Evolutionary conservation across 37 sponge, comb jelly and placozoan genomes (phyloP), one percentile per base, ranked within the genome.

Genomic region (Halichondria panicea): DNA sequence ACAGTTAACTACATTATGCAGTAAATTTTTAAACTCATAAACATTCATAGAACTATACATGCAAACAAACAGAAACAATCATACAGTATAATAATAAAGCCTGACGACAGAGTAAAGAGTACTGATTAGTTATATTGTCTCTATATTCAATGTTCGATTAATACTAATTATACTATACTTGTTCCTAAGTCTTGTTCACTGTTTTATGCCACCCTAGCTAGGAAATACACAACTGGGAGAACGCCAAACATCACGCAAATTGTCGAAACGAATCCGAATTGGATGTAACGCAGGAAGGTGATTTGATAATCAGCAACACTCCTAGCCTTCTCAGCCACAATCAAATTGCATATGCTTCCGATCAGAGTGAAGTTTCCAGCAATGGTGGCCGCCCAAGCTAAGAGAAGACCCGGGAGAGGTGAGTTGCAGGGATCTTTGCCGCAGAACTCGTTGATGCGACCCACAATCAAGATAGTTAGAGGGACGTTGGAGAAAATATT

Each of bases 291-390:
- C 22, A 74, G 77, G 77, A 94, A 94, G 21, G 74, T 83, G 60
- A 94, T 68, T 3, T 61, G 67, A 48, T 80, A 94, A 43, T 71
- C 76, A 19, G 82, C 82, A 33, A 60, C 56, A 41, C 77, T 81
- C n/a, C 78, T 73, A 63, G 95, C 88, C 53, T 94, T 94, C 75
- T 94, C 95, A 19, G 95, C 95, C 22, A 94, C 95, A 68, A 94
- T 90, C 50, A 94, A 68, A 82, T 94, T 94, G 55, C 91, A 85
- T 5, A 94, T 77, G 58, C 91, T 90, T n/a, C 95, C 95, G 63
- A 94, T 86, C 64, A 94, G 91, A 0, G 95, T 90, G 76, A 90
- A 87, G 66, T 94, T 94, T 3, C 95, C 95, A 35, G 95, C 91
- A 30, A 94, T 69, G 36, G 95, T 94, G 41, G 91, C 58, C 25